Percentiles rank a stretch among this genome's conserved stretches.
phyloP scores from a whole-genome alignment of 2,113 vertebrate genomes.

The Rhinoptilus africanus region DNA sequence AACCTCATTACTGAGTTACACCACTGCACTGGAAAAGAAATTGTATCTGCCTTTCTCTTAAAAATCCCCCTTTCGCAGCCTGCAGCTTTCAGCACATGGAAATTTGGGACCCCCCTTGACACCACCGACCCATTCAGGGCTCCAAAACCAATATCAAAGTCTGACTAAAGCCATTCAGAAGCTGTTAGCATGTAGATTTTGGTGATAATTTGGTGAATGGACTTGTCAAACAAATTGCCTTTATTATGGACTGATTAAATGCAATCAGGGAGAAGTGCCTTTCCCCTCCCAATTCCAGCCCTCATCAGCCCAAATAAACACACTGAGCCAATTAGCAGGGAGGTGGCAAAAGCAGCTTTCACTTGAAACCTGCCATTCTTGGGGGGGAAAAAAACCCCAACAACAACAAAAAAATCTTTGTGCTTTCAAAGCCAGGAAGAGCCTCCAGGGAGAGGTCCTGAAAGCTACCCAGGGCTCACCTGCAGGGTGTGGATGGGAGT shows the following conservation, averaged over 20 bases:
- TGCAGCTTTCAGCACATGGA: neutral
- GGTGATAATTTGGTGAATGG: slow-evolving; percentile 62
- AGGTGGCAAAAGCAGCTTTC: slow-evolving; percentile 63
- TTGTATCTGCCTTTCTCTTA: neutral
- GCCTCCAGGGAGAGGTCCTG: neutral
- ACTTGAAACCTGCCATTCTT: slow-evolving; percentile 31
- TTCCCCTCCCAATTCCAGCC: neutral
- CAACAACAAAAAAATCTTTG: neutral
- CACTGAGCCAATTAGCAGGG: slow-evolving; percentile 57
- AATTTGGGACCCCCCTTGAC: neutral
- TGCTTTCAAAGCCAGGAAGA: neutral
- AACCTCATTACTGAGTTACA: neutral
- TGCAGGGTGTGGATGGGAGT: slow-evolving; percentile 1
- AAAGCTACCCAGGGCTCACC: slow-evolving; percentile 19
- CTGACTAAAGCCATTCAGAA: slow-evolving; percentile 45
- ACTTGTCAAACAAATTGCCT: slow-evolving; percentile 69
- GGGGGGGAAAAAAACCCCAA: neutral
- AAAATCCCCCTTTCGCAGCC: neutral
- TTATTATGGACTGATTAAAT: slow-evolving; percentile 62
- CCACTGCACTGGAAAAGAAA: neutral
- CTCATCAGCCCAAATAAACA: slow-evolving; percentile 61
- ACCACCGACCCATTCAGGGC: neutral
- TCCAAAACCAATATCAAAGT: slow-evolving; percentile 14
- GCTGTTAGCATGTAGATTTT: slow-evolving; percentile 52
- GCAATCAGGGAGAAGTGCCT: slow-evolving; percentile 32